Conservation (phyloP, 2,113 vertebrate genomes). For the Percopsis transmontana region DNA sequence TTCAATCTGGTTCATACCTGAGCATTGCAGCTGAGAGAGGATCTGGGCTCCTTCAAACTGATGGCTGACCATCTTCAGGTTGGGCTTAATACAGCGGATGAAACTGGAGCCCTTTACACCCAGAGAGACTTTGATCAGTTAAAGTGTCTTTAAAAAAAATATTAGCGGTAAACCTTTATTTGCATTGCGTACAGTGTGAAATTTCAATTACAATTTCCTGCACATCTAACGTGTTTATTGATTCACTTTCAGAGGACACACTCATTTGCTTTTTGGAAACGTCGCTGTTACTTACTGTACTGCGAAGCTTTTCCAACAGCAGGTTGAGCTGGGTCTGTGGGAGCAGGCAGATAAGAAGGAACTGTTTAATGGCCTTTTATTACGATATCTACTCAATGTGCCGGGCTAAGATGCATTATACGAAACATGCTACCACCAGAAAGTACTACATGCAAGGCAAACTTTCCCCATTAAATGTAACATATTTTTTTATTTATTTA, state of each 20-base stretch:
- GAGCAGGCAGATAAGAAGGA: conserved; percentile 44
- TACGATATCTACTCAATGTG: neutral
- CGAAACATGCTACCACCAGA: neutral
- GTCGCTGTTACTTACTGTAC: conserved; percentile 87
- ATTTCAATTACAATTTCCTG: too few relatives aligned
- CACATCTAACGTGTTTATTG: too few relatives aligned
- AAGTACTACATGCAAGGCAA: neutral
- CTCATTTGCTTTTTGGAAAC: too few relatives aligned
- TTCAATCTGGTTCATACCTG: conserved; percentile 78
- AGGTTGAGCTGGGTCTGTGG: conserved; percentile 94
- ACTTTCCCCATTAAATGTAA: neutral
- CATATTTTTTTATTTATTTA: neutral
- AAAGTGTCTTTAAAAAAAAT: neutral
- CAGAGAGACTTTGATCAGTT: conserved; percentile 17
- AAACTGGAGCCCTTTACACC: conserved; percentile 90
- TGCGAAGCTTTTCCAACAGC: conserved; percentile 94
- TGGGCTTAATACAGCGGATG: conserved; percentile 98
- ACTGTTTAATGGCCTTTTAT: conserved; percentile 18
- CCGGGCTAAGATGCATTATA: neutral
- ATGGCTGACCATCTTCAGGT: conserved; percentile 98
- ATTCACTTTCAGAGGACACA: too few relatives aligned
- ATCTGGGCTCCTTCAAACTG: conserved; percentile 97
- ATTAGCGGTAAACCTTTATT: too few relatives aligned
- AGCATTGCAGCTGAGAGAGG: conserved; percentile 97
- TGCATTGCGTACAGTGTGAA: too few relatives aligned